Conservation (phyloP, 2,113 vertebrate genomes). For the Blennius ocellaris region DNA sequence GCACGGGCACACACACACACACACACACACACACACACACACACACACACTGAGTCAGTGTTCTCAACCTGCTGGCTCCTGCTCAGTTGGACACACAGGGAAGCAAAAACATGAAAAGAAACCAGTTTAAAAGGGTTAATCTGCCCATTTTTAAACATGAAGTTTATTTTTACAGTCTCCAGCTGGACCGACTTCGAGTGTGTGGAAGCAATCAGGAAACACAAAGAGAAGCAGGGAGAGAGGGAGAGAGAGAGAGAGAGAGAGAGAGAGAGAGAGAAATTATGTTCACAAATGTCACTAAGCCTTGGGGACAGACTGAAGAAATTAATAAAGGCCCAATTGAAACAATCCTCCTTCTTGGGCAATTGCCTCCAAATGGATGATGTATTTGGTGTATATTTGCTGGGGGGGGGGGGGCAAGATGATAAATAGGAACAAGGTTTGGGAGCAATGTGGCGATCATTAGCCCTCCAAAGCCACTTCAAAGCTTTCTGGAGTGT, state of each 20-base stretch:
- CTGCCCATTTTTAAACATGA: constrained; percentile 72
- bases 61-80: constrained; percentile 57
- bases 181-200: constrained; percentile 71
- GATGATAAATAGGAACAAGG: constrained; percentile 52
- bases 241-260: constrained; percentile 1
- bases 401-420: constrained; percentile 19
- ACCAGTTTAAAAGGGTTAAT: constrained; percentile 77
- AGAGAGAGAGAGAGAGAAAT: constrained; percentile 53
- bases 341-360: constrained; percentile 51
- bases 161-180: constrained; percentile 83
- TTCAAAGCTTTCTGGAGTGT: constrained; percentile 62
- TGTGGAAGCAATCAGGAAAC: constrained; percentile 77
- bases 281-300: constrained; percentile 59
- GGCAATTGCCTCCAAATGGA: constrained; percentile 59
- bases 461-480: constrained; percentile 56
- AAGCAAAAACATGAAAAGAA: constrained; percentile 76
- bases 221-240: constrained; percentile 3
- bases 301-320: constrained; percentile 58
- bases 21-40: constrained; percentile 34
- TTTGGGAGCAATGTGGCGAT: constrained; percentile 45
- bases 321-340: constrained; percentile 48
- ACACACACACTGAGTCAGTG: constrained; percentile 35
- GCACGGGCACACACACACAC: constrained; percentile 26
- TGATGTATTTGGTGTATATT: constrained; percentile 59
- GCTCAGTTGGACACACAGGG: constrained; percentile 63